Evolutionary conservation across 1,140 invertebrate genomes (phyloP).

Genomic region (Galleria mellonella): DNA sequence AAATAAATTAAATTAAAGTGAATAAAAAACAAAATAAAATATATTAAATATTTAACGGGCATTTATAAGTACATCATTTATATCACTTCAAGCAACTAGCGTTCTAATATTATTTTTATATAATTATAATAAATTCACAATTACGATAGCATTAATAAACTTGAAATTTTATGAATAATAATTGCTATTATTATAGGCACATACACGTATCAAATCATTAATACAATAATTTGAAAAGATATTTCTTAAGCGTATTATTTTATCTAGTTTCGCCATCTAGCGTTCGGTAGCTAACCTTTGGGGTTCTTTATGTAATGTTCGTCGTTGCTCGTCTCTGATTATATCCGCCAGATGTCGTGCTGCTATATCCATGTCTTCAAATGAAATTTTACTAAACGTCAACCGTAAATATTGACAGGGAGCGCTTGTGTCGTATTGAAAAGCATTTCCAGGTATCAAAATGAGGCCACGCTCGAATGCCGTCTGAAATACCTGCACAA

Average conservation of each 20-base stretch:
- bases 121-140: no score
- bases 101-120: neutral
- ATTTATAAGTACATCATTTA: no score
- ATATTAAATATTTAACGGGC: no score
- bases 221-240: no score
- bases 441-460: constrained; percentile 82
- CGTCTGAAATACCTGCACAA: constrained; percentile 44
- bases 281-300: constrained; percentile 31
- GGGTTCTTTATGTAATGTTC: constrained; percentile 9
- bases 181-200: no score
- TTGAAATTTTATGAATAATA: no score
- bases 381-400: constrained; percentile 79
- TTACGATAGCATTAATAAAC: no score
- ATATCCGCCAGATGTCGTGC: constrained; percentile 60
- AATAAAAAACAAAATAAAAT: no score
- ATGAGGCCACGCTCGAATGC: constrained; percentile 75
- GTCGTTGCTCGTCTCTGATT: constrained; percentile 59
- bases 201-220: no score
- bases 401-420: constrained; percentile 80
- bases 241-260: no score
- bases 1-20: no score
- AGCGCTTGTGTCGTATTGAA: constrained; percentile 75
- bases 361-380: constrained; percentile 78
- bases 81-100: no score
- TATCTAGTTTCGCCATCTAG: constrained; percentile 36